These are phyloP conservation scores for Eupelmus urozonus DNA, from an alignment of 2,888 invertebrate species.

Conservation along the genomic window DNA sequence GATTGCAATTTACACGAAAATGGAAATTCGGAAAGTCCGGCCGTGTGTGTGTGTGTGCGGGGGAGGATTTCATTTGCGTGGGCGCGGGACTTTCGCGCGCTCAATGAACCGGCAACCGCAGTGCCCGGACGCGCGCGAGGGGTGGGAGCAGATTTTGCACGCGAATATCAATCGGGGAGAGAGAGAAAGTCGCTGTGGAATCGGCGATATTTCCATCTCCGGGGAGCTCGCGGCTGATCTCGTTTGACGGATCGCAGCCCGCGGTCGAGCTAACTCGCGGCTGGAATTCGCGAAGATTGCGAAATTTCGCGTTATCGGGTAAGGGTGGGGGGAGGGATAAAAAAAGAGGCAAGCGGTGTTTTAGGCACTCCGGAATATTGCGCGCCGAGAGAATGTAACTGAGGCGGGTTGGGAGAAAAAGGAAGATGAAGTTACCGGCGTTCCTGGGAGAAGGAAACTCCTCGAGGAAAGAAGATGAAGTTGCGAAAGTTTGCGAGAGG, in stretches of 20 bases:
- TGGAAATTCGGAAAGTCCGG: conserved; percentile 49
- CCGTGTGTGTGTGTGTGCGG: no score
- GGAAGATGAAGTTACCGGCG: background rate
- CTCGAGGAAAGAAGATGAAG: background rate
- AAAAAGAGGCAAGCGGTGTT: background rate
- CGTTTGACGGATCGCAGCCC: conserved; percentile 14
- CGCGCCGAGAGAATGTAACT: background rate
- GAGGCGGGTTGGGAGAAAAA: background rate
- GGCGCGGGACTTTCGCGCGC: background rate
- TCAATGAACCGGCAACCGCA: conserved; percentile 5
- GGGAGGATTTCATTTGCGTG: conserved; percentile 32
- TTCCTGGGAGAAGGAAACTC: background rate
- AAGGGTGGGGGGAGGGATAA: background rate
- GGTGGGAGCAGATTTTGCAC: conserved; percentile 25
- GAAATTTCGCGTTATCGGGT: background rate
- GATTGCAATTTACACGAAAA: conserved; percentile 52
- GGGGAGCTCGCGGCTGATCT: background rate
- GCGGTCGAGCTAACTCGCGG: background rate
- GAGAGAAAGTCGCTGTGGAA: conserved; percentile 30
- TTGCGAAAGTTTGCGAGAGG: conserved; percentile 4
- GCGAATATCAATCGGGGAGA: background rate
- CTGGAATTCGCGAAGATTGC: conserved; percentile 14
- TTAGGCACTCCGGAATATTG: conserved; percentile 11
- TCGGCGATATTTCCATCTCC: conserved; percentile 1
- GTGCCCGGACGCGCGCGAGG: background rate